Base-by-base conservation (phyloP, 2,888 invertebrate species). In the Ectemnius cavifrons region DNA sequence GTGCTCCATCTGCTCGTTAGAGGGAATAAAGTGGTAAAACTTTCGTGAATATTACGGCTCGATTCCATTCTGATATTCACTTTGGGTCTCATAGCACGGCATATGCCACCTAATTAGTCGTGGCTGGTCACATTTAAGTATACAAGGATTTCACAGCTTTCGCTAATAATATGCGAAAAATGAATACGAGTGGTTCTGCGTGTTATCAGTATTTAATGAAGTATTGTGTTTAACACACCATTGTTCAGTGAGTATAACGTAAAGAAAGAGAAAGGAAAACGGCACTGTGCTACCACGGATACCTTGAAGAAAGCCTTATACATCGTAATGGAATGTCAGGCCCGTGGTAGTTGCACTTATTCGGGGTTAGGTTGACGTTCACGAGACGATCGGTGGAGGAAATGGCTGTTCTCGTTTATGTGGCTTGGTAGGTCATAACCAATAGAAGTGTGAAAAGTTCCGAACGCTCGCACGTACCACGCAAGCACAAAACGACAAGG, bases 341-440 rank as follows among this genome's bases (percentile, higher is more conserved):
- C 73, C 71, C 63, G 75, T 59, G 71, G 68, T 62, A 75, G 71
- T 72, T 65, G 72, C 76, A 78, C 72, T 80, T 75, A 77, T 79
- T 79, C 77, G 77, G 84, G 83, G 84, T 84, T 84, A 84, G 84
- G 84, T 84, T 84, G 81, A 78, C 79, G 75, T 60, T 66, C 69
- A 73, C 72, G 67, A 59, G 63, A 37, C 58, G 63, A 49, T 65
- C 63, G 65, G 59, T 70, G 60, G 65, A 60, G 63, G 69, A 61
- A 23, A 76, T 63, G 64, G 58, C 63, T 52, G 67, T 66, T 37
- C 49, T 45, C 66, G 47, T n/a, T 28, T 49, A 37, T 52, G 63
- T 28, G 16, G 58, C 16, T 65, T 46, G n/a, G 64, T 47, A 23
- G 52, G 11, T 49, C 28, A 56, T 59, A 49, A 56, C 45, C 58